Evolutionary conservation across 2,113 vertebrate genomes (phyloP), one percentile per base, ranked within the genome.

Genomic region (Anarrhichthys ocellatus): DNA sequence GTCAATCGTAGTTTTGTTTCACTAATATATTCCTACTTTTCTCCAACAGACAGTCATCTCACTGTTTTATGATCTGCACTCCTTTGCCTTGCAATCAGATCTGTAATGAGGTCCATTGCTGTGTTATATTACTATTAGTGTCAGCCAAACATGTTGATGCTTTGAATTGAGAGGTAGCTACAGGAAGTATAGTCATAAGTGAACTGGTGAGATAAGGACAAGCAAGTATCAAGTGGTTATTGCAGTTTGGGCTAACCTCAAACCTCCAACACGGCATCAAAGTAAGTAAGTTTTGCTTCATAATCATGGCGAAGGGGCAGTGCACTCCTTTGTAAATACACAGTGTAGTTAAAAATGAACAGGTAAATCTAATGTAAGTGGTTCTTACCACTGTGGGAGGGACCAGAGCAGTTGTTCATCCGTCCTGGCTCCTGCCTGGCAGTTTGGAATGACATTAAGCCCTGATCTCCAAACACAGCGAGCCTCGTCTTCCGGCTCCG

Each of bases 381-480:
- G 36, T 68, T 85, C 94, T 96, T 96, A 99, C 98, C 97, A 94
- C 96, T 92, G 85, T 96, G 94, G 54, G 95, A 67, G 64, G 96
- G 78, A 92, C 90, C 93, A 59, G 92, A 94, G 89, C 96, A 94
- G 85, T 96, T 93, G 1, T 94, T 97, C 79, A 94, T 91, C 87
- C 93, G 93, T 85, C 85, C 95, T 92, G 92, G 82, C 94, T 97
- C 82, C 96, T 96, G 97, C 86, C 95, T 94, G 77, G 92, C 95
- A 77, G 95, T 94, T 91, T 96, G 97, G 93, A 99, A 98, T 74
- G 96, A 94, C 82, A 96, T 96, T 87, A 97, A 90, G 94, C 97
- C 96, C 91, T 97, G 97, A 89, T 97, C 97, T 94, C 97, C 96
- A 94, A 98, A 99, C 69, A 97, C 96, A 88, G 96, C 93, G 67